Evolutionary conservation across 2,113 vertebrate genomes (phyloP), one percentile per base, ranked within the genome.

Genomic region (Paracanthobrama guichenoti): DNA sequence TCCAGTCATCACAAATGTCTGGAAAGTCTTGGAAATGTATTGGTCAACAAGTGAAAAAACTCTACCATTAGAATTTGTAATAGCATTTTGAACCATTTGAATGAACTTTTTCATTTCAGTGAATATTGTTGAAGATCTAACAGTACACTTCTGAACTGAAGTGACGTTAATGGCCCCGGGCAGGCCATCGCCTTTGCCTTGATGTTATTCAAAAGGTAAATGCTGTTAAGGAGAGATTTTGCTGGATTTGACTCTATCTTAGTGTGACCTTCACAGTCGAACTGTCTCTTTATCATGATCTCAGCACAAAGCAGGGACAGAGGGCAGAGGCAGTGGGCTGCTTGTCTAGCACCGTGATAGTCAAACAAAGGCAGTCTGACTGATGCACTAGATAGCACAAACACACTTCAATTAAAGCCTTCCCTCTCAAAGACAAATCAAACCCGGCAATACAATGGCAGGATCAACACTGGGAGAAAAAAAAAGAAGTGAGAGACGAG

Each of bases 281-380:
- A 89, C 87, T 90, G 93, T 91, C 89, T 89, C 84, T 90, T 90
- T 93, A 92, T 92, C 93, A 92, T 93, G 92, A 93, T 90, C 87
- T 90, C 90, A 93, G 93, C 92, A 92, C 92, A 92, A 93, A 91
- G 90, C 85, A 85, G 86, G 89, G 85, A 88, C 87, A 85, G 88
- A 26, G 84, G 88, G 87, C 90, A 88, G 83, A 83, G 78, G 75
- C 82, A 85, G 90, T 86, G 85, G 83, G 90, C 80, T 75, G 86
- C 91, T 93, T 94, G 95, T 95, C 93, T 94, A 94, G 91, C 92
- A 92, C 89, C 90, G 92, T 93, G 94, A 95, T 94, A 90, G 94
- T 90, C 90, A 94, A 94, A 96, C 96, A 97, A 95, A 95, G 93
- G 93, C 93, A 86, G 88, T 85, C 87, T 93, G 93, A 93, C 90